phyloP scores from a whole-genome alignment of 2,113 vertebrate species.

The Puntigrus tetrazona region DNA sequence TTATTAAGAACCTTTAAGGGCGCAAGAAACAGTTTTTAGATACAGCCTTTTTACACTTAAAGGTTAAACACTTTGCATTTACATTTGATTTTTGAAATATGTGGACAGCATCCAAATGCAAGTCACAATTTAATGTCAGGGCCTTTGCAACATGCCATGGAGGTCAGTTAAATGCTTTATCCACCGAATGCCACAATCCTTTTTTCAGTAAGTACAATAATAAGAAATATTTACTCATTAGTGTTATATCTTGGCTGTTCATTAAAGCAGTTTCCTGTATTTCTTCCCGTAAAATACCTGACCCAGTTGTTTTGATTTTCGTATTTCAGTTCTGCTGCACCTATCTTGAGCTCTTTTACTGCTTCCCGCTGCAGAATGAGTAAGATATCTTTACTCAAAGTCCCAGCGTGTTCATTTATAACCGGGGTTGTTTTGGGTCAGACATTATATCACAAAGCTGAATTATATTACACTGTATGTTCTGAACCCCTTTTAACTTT shows the following conservation, averaged over 20 bases:
- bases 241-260: not conserved
- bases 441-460: not conserved
- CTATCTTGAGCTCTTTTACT: not conserved
- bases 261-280: slow-evolving; percentile 2
- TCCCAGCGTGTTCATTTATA: slow-evolving; percentile 5
- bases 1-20: too few relatives aligned
- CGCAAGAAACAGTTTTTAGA: too few relatives aligned
- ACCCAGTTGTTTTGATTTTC: not conserved
- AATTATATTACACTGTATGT: not conserved
- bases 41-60: too few relatives aligned
- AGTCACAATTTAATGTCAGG: too few relatives aligned
- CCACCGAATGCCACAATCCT: not conserved
- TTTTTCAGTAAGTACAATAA: not conserved
- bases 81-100: not conserved
- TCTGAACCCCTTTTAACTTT: slow-evolving; percentile 2
- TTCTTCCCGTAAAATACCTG: not conserved
- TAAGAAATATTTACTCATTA: not conserved
- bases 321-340: not conserved
- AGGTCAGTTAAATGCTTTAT: not conserved
- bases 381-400: not conserved
- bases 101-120: not conserved
- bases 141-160: not conserved
- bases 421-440: not conserved
- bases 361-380: not conserved
- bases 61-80: too few relatives aligned